phyloP scores from a whole-genome alignment of 2,113 vertebrate species.

The Falcunculus frontatus region DNA sequence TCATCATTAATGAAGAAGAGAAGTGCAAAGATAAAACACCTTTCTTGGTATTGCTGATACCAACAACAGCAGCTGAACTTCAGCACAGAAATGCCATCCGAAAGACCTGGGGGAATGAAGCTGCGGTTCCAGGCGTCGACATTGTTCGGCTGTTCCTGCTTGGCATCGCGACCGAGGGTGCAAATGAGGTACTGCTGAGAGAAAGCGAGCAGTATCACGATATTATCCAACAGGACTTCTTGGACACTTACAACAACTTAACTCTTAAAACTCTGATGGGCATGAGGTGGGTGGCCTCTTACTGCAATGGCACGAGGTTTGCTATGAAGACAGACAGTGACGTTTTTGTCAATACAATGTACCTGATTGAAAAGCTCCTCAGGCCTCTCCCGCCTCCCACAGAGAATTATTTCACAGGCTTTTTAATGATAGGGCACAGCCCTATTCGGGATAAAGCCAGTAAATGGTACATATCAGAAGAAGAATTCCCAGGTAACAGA shows the following conservation, averaged over 20 bases:
- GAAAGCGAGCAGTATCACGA: not conserved
- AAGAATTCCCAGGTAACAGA: not conserved
- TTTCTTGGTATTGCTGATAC: not conserved
- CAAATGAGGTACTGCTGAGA: not conserved
- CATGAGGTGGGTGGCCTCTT: not conserved
- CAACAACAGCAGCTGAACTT: not conserved
- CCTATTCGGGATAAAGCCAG: not conserved
- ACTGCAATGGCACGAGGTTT: not conserved
- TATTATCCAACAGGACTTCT: constrained; percentile 28
- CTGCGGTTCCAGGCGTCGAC: not conserved
- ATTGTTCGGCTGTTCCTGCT: not conserved
- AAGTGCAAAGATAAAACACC: not conserved
- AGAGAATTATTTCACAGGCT: constrained; percentile 4
- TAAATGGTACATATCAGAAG: not conserved
- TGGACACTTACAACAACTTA: constrained; percentile 2
- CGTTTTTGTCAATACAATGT: not conserved
- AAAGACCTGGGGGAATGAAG: not conserved
- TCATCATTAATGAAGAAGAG: not conserved
- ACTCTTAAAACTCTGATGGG: constrained; percentile 31
- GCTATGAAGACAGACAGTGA: constrained; percentile 12
- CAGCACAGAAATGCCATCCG: not conserved
- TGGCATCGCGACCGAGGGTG: not conserved
- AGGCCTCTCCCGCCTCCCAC: not conserved
- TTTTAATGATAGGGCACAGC: not conserved
- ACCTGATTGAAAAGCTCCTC: constrained; percentile 6